A percentile compares a stretch with the other conserved stretches of the same genome.
These are phyloP conservation scores for Aythya baeri DNA, from an alignment of 2,113 vertebrate species.

Conservation along the genomic window DNA sequence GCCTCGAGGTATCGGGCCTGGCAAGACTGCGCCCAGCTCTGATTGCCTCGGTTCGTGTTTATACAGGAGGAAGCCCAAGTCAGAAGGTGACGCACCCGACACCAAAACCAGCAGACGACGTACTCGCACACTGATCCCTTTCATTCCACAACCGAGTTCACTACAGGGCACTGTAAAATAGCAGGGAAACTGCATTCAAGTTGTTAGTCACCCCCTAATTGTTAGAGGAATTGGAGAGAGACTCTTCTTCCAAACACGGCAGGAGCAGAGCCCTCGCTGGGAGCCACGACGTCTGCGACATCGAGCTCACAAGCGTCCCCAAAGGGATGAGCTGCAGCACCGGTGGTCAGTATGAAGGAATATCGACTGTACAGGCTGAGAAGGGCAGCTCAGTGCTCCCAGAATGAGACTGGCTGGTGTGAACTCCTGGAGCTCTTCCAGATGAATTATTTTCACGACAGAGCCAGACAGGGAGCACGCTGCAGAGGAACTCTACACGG, in stretches of 20 bases:
- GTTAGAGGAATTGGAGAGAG: not conserved
- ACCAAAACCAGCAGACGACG: not conserved
- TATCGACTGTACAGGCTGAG: fast-evolving
- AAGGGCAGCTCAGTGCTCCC: not conserved
- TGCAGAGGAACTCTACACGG: fast-evolving
- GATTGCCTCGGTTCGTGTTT: not conserved
- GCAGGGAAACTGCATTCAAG: not conserved
- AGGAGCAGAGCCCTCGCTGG: not conserved
- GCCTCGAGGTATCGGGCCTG: not conserved
- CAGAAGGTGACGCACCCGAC: not conserved
- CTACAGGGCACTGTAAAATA: not conserved
- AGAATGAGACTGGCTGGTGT: fast-evolving
- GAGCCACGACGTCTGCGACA: not conserved
- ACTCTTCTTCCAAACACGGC: not conserved
- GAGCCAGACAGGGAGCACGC: not conserved
- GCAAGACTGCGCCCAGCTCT: fast-evolving
- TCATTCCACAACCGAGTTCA: not conserved
- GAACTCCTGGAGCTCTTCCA: fast-evolving
- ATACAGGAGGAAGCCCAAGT: not conserved
- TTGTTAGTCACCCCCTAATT: not conserved
- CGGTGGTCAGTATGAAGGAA: not conserved
- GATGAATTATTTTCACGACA: fast-evolving
- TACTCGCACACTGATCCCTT: not conserved
- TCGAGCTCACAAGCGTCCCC: not conserved
- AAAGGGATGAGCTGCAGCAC: fast-evolving